Evolutionary conservation across 2,113 vertebrate species (phyloP).

Genomic region (Antennarius striatus): DNA sequence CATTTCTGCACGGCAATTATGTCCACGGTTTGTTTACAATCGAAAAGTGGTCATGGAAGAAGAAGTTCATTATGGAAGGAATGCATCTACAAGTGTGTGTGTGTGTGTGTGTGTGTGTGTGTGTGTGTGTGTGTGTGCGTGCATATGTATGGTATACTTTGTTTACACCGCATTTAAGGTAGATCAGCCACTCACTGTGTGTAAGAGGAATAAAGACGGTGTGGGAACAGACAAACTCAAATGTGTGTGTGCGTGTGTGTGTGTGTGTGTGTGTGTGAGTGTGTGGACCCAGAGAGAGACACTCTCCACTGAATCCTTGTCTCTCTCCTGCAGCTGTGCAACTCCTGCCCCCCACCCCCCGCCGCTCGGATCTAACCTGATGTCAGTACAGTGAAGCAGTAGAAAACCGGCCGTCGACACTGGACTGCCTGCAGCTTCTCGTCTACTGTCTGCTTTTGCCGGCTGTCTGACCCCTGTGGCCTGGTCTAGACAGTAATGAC

Average conservation of each 20-base stretch:
- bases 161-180: not conserved
- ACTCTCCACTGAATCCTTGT: not conserved
- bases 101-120: not conserved
- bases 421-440: conserved; percentile 43
- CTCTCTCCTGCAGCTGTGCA: conserved; percentile 28
- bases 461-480: conserved; percentile 64
- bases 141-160: not conserved
- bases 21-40: conserved; percentile 75
- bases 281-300: no score
- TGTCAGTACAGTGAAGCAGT: conserved; percentile 49
- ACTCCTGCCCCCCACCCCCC: not conserved
- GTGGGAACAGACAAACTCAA: not conserved
- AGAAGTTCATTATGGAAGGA: conserved; percentile 70
- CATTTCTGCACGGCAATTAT: conserved; percentile 72
- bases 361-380: conserved; percentile 28
- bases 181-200: not conserved
- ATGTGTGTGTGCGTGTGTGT: conserved; percentile 2
- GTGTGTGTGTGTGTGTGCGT: not conserved
- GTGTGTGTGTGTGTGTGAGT: not conserved
- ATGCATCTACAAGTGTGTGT: conserved; percentile 30
- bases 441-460: conserved; percentile 51
- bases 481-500: conserved; percentile 74
- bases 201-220: not conserved
- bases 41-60: conserved; percentile 67
- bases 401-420: conserved; percentile 20